Conservation (phyloP, 2,797 vertebrate species). For the Siniperca undulata region DNA sequence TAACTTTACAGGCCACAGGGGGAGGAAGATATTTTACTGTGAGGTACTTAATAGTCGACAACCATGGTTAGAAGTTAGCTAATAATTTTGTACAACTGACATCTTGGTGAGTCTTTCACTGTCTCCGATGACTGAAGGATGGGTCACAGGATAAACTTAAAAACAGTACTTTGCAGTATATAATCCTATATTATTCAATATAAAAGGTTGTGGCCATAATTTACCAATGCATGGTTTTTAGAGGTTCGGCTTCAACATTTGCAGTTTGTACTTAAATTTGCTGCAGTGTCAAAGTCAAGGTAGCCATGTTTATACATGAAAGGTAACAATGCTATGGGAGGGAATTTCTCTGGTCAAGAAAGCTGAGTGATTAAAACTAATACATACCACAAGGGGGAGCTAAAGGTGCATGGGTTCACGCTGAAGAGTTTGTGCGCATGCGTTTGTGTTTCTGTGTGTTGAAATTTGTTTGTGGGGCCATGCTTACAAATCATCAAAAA, state of each 20-base stretch:
- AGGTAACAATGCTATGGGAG: not conserved
- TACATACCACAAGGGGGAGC: conserved; percentile 64
- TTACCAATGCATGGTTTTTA: not conserved
- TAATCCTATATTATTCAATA: not conserved
- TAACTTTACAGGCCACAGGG: not conserved
- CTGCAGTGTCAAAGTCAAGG: not conserved
- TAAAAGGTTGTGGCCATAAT: not conserved
- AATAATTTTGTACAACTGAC: too few relatives aligned
- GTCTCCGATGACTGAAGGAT: too few relatives aligned
- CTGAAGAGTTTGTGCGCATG: not conserved
- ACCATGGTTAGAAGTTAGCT: too few relatives aligned
- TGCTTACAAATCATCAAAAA: not conserved
- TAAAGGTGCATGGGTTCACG: conserved; percentile 16
- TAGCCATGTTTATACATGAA: not conserved
- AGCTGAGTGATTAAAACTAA: not conserved
- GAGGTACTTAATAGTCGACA: too few relatives aligned
- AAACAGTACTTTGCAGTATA: not conserved
- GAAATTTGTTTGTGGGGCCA: not conserved
- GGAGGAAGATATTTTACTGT: too few relatives aligned
- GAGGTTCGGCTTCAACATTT: not conserved
- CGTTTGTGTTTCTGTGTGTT: not conserved
- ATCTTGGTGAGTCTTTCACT: too few relatives aligned
- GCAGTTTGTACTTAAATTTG: not conserved
- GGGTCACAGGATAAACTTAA: not conserved
- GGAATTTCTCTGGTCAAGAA: not conserved